Conservation (phyloP, 2,797 vertebrate genomes). For the Euphonia xanthogaster region DNA sequence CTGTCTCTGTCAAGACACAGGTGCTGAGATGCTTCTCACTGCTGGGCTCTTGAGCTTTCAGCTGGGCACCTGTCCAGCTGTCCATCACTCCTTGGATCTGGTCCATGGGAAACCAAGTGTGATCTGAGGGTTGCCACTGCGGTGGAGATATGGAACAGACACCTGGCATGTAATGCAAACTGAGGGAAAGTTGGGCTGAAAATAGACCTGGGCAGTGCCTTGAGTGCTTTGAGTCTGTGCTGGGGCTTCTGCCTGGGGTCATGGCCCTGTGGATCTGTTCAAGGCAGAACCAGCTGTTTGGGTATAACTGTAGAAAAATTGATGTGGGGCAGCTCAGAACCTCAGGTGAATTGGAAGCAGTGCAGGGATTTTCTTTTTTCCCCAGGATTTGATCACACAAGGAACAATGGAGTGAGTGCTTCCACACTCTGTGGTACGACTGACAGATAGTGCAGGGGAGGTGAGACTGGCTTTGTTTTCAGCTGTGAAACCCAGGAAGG, state of each 20-base stretch:
- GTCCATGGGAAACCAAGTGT: background rate
- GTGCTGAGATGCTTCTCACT: background rate
- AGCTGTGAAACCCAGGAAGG: background rate
- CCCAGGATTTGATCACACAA: background rate
- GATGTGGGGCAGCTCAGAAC: background rate
- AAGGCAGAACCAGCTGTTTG: background rate
- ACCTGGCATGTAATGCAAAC: background rate
- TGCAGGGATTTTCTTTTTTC: background rate
- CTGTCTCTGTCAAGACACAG: background rate
- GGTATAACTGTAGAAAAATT: background rate
- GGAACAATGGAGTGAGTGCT: background rate
- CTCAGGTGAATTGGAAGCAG: background rate
- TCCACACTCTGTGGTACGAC: background rate
- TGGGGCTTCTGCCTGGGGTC: background rate
- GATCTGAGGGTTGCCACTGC: background rate
- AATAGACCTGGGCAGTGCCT: background rate
- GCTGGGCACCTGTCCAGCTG: background rate
- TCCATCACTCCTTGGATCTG: conserved; percentile 18
- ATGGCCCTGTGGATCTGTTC: background rate
- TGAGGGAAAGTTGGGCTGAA: background rate
- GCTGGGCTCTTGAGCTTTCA: background rate
- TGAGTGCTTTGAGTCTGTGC: background rate
- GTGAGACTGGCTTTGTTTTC: conserved; percentile 17
- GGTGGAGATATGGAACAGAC: background rate
- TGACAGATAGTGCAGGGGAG: conserved; percentile 14